Evolutionary conservation across 2,797 vertebrate species (phyloP).

Genomic region (Centropyge bicolor): DNA sequence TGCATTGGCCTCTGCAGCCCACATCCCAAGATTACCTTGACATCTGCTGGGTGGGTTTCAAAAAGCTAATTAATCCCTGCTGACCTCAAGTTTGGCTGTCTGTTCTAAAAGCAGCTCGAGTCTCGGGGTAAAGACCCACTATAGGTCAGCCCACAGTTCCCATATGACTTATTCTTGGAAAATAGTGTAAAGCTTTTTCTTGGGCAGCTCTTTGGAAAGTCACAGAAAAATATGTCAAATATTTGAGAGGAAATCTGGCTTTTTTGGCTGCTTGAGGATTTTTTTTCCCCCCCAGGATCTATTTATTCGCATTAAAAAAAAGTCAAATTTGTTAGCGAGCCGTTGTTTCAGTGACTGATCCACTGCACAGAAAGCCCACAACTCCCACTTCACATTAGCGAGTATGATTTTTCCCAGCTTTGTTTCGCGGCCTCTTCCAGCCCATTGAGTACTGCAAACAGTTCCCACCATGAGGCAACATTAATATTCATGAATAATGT

Average conservation of each 20-base stretch:
- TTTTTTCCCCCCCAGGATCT: neutral
- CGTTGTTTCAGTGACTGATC: slow-evolving; percentile 45
- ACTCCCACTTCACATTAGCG: slow-evolving; percentile 55
- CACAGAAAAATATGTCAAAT: slow-evolving; percentile 29
- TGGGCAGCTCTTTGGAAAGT: slow-evolving; percentile 44
- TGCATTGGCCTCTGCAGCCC: slow-evolving; percentile 83
- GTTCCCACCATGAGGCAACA: slow-evolving; percentile 61
- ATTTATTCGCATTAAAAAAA: slow-evolving; percentile 9
- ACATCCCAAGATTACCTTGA: slow-evolving; percentile 85
- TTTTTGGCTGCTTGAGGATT: neutral
- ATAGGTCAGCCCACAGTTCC: slow-evolving; percentile 68
- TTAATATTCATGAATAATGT: slow-evolving; percentile 79
- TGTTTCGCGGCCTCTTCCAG: slow-evolving; percentile 58
- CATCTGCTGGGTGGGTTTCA: slow-evolving; percentile 84
- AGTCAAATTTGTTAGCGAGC: slow-evolving; percentile 8
- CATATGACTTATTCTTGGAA: slow-evolving; percentile 52
- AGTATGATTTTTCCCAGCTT: slow-evolving; percentile 47
- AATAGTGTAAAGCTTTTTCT: slow-evolving; percentile 34
- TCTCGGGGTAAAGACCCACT: slow-evolving; percentile 70
- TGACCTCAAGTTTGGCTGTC: slow-evolving; percentile 83
- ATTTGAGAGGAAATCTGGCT: slow-evolving; percentile 26
- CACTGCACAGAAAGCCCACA: slow-evolving; percentile 29
- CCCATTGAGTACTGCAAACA: slow-evolving; percentile 68
- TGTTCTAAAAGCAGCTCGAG: slow-evolving; percentile 75
- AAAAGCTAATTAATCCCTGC: slow-evolving; percentile 88